Evolutionary conservation across 2,797 vertebrate species (phyloP).

Genomic region (Gobio occitaniae): DNA sequence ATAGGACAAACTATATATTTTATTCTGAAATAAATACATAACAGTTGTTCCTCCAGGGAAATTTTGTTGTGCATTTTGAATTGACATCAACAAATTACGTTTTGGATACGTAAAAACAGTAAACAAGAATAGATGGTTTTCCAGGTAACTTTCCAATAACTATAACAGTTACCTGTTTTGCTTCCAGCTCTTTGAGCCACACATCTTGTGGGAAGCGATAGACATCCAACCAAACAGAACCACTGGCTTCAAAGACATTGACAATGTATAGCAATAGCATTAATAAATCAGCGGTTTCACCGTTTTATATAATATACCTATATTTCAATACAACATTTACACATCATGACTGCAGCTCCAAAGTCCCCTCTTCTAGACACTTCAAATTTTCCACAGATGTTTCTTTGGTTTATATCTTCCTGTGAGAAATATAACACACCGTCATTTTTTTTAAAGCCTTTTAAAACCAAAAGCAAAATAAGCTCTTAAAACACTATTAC

Average conservation of each 20-base stretch:
- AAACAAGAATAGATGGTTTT: not conserved
- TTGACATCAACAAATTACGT: not conserved
- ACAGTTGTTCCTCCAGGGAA: not conserved
- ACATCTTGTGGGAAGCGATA: slow-evolving; percentile 83
- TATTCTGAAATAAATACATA: not conserved
- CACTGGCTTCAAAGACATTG: slow-evolving; percentile 69
- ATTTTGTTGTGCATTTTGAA: not conserved
- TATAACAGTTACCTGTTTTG: slow-evolving; percentile 23
- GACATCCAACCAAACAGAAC: slow-evolving; percentile 85
- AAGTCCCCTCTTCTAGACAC: slow-evolving; percentile 79
- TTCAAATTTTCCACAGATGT: slow-evolving; percentile 76
- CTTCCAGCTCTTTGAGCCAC: slow-evolving; percentile 84
- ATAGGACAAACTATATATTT: not conserved
- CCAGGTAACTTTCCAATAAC: not conserved
- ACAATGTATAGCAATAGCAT: not conserved
- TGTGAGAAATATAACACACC: slow-evolving; percentile 61
- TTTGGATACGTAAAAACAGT: not conserved
- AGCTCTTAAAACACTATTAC: not conserved
- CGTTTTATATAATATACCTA: not conserved
- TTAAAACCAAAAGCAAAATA: not conserved
- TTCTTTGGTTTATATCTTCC: slow-evolving; percentile 84
- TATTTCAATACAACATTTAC: slow-evolving; percentile 69
- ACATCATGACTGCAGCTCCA: slow-evolving; percentile 82
- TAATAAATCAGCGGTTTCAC: not conserved
- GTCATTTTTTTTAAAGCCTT: not conserved